A percentile compares a stretch with the other conserved stretches of the same genome.
Evolutionary conservation across 2,888 invertebrate species (phyloP).

Genomic region (Lomographa bimaculata): DNA sequence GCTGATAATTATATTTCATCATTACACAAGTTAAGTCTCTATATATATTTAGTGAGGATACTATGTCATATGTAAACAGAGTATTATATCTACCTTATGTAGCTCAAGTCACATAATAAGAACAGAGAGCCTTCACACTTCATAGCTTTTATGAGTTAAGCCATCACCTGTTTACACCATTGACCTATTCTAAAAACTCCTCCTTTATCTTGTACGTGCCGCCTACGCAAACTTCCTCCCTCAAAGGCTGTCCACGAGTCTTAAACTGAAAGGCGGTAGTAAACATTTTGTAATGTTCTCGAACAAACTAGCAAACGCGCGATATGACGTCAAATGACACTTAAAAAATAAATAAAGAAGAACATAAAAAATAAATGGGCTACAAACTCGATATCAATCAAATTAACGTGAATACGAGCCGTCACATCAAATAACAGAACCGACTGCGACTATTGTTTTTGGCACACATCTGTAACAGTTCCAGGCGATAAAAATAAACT

Average conservation of each 20-base stretch:
- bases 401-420: slow-evolving; percentile 47
- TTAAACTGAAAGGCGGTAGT: slow-evolving; percentile 1
- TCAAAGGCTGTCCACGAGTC: slow-evolving; percentile 4
- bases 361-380: slow-evolving; percentile 21
- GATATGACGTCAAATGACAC: slow-evolving; percentile 11
- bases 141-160: too few relatives aligned
- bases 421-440: slow-evolving; percentile 39
- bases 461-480: slow-evolving; percentile 21
- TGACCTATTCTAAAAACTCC: slow-evolving; percentile 19
- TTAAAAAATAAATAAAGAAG: slow-evolving; percentile 8
- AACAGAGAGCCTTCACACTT: too few relatives aligned
- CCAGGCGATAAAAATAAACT: slow-evolving; percentile 16
- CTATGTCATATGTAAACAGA: too few relatives aligned
- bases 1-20: too few relatives aligned
- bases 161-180: slow-evolving; percentile 9
- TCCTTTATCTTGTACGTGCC: slow-evolving; percentile 16
- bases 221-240: slow-evolving; percentile 9
- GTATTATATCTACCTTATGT: too few relatives aligned
- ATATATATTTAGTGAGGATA: too few relatives aligned
- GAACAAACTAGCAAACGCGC: slow-evolving; percentile 5
- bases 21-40: too few relatives aligned
- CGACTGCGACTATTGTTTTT: slow-evolving; percentile 27
- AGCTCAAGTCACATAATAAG: too few relatives aligned
- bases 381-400: slow-evolving; percentile 50
- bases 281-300: slow-evolving; percentile 2